Base-by-base conservation (phyloP, 2,113 vertebrate species). In the Polypterus senegalus region DNA sequence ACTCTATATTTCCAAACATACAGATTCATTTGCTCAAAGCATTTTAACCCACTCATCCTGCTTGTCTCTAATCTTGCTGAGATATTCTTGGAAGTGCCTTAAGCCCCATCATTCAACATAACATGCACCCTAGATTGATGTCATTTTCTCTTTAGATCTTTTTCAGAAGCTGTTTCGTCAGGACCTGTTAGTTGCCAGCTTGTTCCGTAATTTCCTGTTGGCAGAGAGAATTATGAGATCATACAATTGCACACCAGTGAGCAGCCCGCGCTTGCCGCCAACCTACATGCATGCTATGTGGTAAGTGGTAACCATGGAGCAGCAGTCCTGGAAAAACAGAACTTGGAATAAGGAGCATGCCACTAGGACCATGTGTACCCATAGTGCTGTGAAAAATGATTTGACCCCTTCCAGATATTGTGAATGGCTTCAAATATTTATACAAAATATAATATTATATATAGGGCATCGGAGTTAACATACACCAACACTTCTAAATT, bases 241-340 rank as follows among this genome's bases (percentile, higher is more conserved):
- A 0, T 99, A 98, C 77, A 98, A 94, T 85, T 99, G 96, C 55
- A 98, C 94, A 1, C 95, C 96, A 0, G 93, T 99, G 61, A 99
- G 96, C 88, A 98, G 95, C 74, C 96, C 96, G 1, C 83, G 93
- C 0, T 85, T 99, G 27, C 95, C 96, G 10, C 94, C 96, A 0
- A 99, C 95, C 0, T 98, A 94, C 84, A 97, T 98, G 93, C 95
- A 99, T 0, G 92, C 96, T 6, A 98, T 99, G 96, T 98, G 96
- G 96, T 99, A 77, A 94, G 92, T 80, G 45, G 1, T 27, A 9
- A 4, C 2, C 47, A 0, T 1, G 47, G 3, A 27, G 27, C 27
- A 27, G 27, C 27, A 27, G 27, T 27, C 27, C 27, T 27, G 27
- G 27, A 27, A 27, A 27, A 27, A 27, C 27, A 27, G 27, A 27